These are phyloP conservation scores for Caloenas nicobarica DNA, from an alignment of 2,113 vertebrate genomes.

Conservation along the genomic window DNA sequence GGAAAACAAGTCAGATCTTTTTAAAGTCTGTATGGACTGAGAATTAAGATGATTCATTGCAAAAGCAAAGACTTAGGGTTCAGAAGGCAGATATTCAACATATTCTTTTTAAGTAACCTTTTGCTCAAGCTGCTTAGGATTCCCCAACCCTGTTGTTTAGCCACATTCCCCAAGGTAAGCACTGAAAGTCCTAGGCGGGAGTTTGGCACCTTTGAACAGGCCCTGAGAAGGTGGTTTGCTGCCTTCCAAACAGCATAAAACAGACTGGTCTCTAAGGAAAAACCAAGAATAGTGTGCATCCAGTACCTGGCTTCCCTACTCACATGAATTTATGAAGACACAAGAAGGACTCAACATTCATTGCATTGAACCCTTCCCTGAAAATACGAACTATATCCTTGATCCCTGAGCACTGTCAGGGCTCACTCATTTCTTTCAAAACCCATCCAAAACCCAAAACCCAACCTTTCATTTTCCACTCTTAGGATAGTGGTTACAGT, in stretches of 20 bases:
- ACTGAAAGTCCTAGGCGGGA: not conserved
- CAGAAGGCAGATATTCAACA: not conserved
- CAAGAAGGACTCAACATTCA: not conserved
- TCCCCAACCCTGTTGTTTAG: fast-evolving
- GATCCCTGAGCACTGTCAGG: not conserved
- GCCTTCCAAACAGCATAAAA: not conserved
- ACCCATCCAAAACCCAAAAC: not conserved
- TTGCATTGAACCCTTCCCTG: not conserved
- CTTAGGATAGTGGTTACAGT: not conserved
- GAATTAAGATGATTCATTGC: not conserved
- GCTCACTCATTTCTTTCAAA: not conserved
- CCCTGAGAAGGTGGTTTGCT: not conserved
- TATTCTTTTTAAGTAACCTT: not conserved
- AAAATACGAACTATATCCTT: not conserved
- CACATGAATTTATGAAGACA: not conserved
- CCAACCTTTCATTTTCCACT: not conserved
- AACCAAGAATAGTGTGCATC: not conserved
- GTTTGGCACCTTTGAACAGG: not conserved
- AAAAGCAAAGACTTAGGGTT: not conserved
- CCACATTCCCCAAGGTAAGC: not conserved
- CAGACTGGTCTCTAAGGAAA: not conserved
- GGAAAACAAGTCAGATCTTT: not conserved
- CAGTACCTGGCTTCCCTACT: not conserved
- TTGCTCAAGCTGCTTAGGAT: not conserved
- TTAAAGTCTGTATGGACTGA: not conserved